phyloP scores from a whole-genome alignment of 2,888 invertebrate species.

The Tipula unca region DNA sequence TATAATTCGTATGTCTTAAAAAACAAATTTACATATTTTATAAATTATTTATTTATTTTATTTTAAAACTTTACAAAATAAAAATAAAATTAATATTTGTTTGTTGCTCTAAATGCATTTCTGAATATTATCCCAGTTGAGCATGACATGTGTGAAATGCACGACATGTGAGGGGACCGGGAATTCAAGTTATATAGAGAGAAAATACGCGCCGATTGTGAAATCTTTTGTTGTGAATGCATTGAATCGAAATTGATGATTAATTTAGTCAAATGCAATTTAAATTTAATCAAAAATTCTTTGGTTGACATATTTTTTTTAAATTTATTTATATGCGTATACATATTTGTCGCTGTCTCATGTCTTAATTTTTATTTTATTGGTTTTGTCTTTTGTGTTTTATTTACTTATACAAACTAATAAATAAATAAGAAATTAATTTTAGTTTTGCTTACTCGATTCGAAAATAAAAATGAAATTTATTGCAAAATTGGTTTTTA shows the following conservation, averaged over 20 bases:
- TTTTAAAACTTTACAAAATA: background rate
- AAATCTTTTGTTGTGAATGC: background rate
- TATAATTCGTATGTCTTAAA: background rate
- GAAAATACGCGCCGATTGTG: background rate
- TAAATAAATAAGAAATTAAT: background rate
- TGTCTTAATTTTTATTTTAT: background rate
- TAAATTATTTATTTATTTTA: background rate
- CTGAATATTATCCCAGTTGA: background rate
- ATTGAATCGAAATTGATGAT: background rate
- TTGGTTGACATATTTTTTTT: background rate
- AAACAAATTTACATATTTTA: background rate
- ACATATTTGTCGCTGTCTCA: background rate
- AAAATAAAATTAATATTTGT: background rate
- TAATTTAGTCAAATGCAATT: constrained; percentile 14
- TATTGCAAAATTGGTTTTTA: background rate
- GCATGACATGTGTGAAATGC: background rate
- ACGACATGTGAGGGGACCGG: background rate
- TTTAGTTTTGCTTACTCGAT: background rate
- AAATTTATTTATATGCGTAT: background rate
- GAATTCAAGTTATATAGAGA: background rate
- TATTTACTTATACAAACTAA: background rate
- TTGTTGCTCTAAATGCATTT: background rate
- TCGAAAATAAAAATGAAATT: background rate
- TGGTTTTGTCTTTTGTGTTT: background rate
- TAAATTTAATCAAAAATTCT: constrained; percentile 8